These are phyloP conservation scores for Gymnocypris eckloni DNA, from an alignment of 2,797 vertebrate species.

Conservation along the genomic window DNA sequence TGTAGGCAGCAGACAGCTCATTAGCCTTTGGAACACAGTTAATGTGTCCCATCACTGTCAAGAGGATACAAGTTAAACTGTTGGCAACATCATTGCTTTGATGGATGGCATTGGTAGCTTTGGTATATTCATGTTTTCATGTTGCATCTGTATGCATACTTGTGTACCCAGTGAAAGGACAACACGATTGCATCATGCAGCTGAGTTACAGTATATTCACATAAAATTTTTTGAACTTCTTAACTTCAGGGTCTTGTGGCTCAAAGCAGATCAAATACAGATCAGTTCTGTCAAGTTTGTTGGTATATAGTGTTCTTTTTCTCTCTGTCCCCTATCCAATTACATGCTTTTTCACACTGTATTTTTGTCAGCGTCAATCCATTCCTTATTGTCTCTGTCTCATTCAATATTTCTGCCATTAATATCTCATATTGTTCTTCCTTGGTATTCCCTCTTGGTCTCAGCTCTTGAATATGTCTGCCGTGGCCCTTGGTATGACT, in stretches of 20 bases:
- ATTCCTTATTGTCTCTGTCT: constrained; percentile 55
- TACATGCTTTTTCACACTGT: constrained; percentile 65
- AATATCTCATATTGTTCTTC: constrained; percentile 47
- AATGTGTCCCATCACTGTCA: background rate
- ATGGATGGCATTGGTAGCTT: background rate
- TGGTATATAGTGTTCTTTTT: constrained; percentile 41
- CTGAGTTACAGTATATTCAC: background rate
- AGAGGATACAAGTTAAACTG: background rate
- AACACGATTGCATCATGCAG: background rate
- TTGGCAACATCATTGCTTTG: background rate
- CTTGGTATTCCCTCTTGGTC: constrained; percentile 46
- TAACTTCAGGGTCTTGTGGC: constrained; percentile 14
- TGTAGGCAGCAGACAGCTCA: background rate
- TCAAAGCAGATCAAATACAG: constrained; percentile 26
- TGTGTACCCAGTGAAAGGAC: background rate
- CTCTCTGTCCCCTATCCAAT: constrained; percentile 60
- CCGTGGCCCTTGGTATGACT: constrained; percentile 60
- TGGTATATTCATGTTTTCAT: background rate
- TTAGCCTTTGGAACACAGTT: background rate
- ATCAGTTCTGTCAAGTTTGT: constrained; percentile 42
- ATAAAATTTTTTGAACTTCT: constrained; percentile 28
- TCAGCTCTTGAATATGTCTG: constrained; percentile 52
- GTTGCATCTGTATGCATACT: background rate
- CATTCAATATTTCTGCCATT: constrained; percentile 55
- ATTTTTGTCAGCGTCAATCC: constrained; percentile 66